Base-by-base conservation (phyloP, 2,888 invertebrate genomes). In the Epicampocera succincta region DNA sequence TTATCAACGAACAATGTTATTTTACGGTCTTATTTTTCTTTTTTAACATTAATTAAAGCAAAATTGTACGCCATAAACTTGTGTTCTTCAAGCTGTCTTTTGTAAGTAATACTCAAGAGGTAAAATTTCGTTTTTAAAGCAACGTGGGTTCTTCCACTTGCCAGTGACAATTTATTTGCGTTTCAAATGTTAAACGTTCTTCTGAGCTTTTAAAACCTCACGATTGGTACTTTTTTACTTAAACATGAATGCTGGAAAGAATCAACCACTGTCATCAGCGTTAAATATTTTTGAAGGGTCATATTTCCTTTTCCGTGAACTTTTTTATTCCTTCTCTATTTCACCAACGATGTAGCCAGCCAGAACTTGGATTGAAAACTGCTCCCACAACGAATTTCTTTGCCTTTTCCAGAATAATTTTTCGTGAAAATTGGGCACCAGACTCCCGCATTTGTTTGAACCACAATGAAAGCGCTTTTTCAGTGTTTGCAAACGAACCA, bases 1-100 rank as follows among this genome's bases (percentile, higher is more conserved):
- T 84, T 84, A 48, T 84, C 81, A 0, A 83, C 80, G 33, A 84
- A 81, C 15, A 78, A 66, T 71, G 82, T 84, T 65, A 84, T 78
- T 56, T 84, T 83, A 48, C 83, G 63, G 5, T 61, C 60, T 54
- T 83, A 69, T 65, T 25, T 74, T 54, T 56, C 66, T 80, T 81
- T 84, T 83, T 84, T 73, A 44, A 63, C 75, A 50, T 83, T 72
- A 52, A 85, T 15, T 61, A 68, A 56, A 52, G 38, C n/a, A 84
- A 68, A 52, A 84, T 79, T 58, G 76, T 6, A 3, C 40, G 19
- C 83, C 80, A 85, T 80, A 84, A 19, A 69, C 15, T 63, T 80
- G 71, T 11, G 81, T 81, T 80, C 80, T 83, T 77, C 81, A 84
- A 17, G 69, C 73, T 72, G 80, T 83, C 33, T 75, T 66, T 15